Percentiles rank a stretch among this genome's conserved stretches.
Evolutionary conservation across 2,113 vertebrate genomes (phyloP).

Genomic region (Coturnix japonica): DNA sequence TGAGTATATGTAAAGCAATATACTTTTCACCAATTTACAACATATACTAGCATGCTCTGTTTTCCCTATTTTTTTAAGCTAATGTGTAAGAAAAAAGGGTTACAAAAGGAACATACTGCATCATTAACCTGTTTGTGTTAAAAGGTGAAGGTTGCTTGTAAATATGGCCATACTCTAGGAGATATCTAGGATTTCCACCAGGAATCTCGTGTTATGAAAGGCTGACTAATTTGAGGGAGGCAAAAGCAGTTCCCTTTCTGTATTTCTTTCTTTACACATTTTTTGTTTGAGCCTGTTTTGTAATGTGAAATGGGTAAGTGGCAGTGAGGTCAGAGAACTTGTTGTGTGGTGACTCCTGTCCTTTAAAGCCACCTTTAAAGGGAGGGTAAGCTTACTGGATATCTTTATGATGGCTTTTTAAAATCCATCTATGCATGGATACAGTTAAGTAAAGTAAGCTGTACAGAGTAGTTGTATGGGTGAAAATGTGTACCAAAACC

Average conservation of each 20-base stretch:
- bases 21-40: rapidly evolving
- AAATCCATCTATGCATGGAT: neutral
- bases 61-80: neutral
- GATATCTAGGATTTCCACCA: neutral
- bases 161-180: neutral
- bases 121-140: neutral
- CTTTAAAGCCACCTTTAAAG: neutral
- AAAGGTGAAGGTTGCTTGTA: neutral
- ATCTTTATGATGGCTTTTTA: neutral
- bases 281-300: neutral
- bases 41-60: neutral
- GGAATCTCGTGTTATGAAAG: neutral
- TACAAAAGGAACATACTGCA: neutral
- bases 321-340: neutral
- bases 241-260: neutral
- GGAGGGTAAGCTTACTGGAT: neutral
- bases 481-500: neutral
- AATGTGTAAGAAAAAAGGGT: neutral
- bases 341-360: neutral
- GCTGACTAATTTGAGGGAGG: neutral
- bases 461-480: neutral
- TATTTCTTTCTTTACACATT: neutral
- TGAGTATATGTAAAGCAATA: constrained; percentile 4
- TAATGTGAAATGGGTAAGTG: neutral
- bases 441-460: neutral